phyloP scores from a whole-genome alignment of 2,888 invertebrate genomes.

The Tridacna gigas region DNA sequence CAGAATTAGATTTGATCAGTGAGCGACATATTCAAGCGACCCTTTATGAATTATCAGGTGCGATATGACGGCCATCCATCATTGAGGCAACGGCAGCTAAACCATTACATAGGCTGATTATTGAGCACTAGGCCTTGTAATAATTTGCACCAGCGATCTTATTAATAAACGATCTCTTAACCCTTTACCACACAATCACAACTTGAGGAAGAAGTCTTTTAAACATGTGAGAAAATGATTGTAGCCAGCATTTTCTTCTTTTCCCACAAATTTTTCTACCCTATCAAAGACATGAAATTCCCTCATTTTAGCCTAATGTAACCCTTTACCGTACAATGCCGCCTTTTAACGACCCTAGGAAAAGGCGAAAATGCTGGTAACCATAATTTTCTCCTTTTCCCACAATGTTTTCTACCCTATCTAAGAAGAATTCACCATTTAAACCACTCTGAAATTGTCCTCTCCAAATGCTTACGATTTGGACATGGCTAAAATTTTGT shows the following conservation, averaged over 20 bases:
- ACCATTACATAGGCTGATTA: no score
- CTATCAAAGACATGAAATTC: background rate
- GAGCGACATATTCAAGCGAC: no score
- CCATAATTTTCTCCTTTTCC: conserved; percentile 1
- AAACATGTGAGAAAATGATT: background rate
- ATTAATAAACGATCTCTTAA: no score
- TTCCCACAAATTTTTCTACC: background rate
- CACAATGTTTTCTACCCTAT: background rate
- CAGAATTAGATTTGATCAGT: no score
- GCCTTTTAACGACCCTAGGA: background rate
- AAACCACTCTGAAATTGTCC: background rate
- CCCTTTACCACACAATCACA: no score
- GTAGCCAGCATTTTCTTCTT: background rate
- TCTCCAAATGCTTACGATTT: conserved; percentile 1
- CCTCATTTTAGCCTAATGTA: no score
- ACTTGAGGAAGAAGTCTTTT: no score
- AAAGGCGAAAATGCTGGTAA: background rate
- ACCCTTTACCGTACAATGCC: background rate
- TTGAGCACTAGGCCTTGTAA: no score
- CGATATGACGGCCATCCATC: no score
- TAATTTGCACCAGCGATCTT: no score
- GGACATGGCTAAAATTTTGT: background rate
- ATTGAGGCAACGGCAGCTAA: no score
- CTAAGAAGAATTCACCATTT: background rate
- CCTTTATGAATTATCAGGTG: no score